phyloP scores from a whole-genome alignment of 1,140 invertebrate genomes.

The Aradophagus sp. region DNA sequence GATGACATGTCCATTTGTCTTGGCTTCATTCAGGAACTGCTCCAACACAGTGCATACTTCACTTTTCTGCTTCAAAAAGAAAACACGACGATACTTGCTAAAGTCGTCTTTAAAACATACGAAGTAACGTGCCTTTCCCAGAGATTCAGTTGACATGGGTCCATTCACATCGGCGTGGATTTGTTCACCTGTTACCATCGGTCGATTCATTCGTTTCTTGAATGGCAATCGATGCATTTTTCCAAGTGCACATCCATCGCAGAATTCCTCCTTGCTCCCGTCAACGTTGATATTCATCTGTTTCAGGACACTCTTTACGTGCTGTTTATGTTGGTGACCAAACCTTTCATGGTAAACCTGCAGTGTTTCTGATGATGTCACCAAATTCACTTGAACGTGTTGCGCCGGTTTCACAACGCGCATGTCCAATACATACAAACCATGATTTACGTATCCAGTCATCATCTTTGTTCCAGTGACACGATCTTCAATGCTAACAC shows the following conservation, averaged over 20 bases:
- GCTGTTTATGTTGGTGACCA: conserved; percentile 23
- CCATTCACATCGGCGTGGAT: conserved; percentile 26
- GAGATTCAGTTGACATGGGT: background rate
- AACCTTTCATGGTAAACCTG: conserved; percentile 26
- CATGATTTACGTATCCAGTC: conserved; percentile 12
- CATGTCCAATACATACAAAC: conserved; percentile 20
- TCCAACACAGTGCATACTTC: conserved; percentile 4
- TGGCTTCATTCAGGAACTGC: conserved; percentile 16
- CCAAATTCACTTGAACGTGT: conserved; percentile 16
- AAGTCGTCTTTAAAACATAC: conserved; percentile 26
- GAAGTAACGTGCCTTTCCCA: conserved; percentile 5
- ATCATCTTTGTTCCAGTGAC: background rate
- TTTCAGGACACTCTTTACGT: conserved; percentile 12
- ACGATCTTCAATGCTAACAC: conserved; percentile 3
- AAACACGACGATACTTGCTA: conserved; percentile 10
- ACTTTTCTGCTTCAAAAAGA: conserved; percentile 28
- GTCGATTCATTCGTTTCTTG: conserved; percentile 12
- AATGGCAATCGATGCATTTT: conserved; percentile 22
- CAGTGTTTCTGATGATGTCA: conserved; percentile 1
- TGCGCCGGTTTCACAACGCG: conserved; percentile 60
- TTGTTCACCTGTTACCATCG: conserved; percentile 5
- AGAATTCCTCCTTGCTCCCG: conserved; percentile 13
- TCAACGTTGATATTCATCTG: conserved; percentile 20
- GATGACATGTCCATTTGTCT: conserved; percentile 13
- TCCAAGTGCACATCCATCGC: conserved; percentile 14